A percentile compares a stretch with the other conserved stretches of the same genome.
Conservation (phyloP, 2,888 invertebrate species). For the Lysandra coridon region DNA sequence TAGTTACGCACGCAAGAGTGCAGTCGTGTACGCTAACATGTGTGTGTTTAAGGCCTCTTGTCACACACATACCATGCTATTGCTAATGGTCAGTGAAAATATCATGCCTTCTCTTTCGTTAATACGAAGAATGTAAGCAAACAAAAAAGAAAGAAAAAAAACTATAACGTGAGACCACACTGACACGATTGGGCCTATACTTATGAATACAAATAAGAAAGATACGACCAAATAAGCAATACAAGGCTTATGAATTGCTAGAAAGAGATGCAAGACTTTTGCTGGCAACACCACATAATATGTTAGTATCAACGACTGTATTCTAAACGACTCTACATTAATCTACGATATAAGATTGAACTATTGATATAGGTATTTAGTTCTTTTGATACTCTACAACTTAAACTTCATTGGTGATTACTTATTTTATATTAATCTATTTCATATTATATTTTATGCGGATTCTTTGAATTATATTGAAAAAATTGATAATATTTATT, state of each 20-base stretch:
- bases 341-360: conserved; percentile 1
- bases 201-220: too few species aligned
- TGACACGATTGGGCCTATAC: too few species aligned
- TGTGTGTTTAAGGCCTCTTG: not conserved
- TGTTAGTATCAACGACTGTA: conserved; percentile 14
- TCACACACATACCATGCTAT: not conserved
- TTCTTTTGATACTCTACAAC: conserved; percentile 23
- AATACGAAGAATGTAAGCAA: too few species aligned
- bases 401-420: conserved; percentile 27
- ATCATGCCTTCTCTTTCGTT: too few species aligned
- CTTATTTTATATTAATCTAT: conserved; percentile 25
- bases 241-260: too few species aligned
- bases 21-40: not conserved
- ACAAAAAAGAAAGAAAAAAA: too few species aligned
- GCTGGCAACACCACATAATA: not conserved
- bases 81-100: not conserved
- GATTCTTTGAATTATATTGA: conserved; percentile 51
- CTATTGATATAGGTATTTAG: conserved; percentile 17
- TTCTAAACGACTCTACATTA: not conserved
- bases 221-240: too few species aligned
- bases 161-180: too few species aligned
- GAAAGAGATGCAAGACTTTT: too few species aligned
- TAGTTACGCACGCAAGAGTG: not conserved
- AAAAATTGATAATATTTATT: conserved; percentile 66
- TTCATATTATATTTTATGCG: conserved; percentile 59